A percentile compares a stretch with the other conserved stretches of the same genome.
Conservation (phyloP, 1,140 invertebrate genomes). For the Drosophila sechellia region DNA sequence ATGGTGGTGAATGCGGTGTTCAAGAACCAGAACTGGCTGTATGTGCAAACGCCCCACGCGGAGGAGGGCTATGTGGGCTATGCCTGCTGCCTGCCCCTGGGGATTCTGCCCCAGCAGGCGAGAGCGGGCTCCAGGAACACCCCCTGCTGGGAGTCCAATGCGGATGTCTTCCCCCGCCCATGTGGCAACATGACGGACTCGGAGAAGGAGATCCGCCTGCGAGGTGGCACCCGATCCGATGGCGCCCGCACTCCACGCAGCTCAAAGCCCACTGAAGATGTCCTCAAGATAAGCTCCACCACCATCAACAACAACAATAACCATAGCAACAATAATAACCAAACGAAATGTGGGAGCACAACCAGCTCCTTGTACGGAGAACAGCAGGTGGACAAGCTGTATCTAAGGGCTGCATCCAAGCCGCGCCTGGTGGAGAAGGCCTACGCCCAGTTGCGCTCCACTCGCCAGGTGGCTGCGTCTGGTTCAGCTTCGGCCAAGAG, state of each 20-base stretch:
- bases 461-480: slow-evolving; percentile 60
- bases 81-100: slow-evolving; percentile 90
- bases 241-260: slow-evolving; percentile 84
- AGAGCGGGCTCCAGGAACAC: slow-evolving; percentile 80
- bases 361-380: slow-evolving; percentile 69
- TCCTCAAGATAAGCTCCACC: slow-evolving; percentile 84
- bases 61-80: slow-evolving; percentile 92
- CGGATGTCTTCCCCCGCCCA: slow-evolving; percentile 90
- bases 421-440: slow-evolving; percentile 80
- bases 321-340: slow-evolving; percentile 47
- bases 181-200: slow-evolving; percentile 90
- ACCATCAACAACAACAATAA: slow-evolving; percentile 57
- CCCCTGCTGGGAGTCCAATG: slow-evolving; percentile 91
- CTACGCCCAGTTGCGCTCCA: slow-evolving; percentile 79
- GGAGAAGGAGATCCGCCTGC: slow-evolving; percentile 87
- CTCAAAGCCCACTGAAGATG: slow-evolving; percentile 78
- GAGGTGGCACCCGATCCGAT: slow-evolving; percentile 86
- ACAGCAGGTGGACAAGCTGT: slow-evolving; percentile 88
- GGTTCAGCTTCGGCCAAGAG: slow-evolving; percentile 57
- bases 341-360: slow-evolving; percentile 38
- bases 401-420: slow-evolving; percentile 85
- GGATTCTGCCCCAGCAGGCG: slow-evolving; percentile 86
- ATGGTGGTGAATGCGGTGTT: slow-evolving; percentile 94
- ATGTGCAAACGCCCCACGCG: slow-evolving; percentile 91
- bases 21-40: slow-evolving; percentile 92